Conservation (phyloP, 2,113 vertebrate species). For the Phylloscopus whistleri region DNA sequence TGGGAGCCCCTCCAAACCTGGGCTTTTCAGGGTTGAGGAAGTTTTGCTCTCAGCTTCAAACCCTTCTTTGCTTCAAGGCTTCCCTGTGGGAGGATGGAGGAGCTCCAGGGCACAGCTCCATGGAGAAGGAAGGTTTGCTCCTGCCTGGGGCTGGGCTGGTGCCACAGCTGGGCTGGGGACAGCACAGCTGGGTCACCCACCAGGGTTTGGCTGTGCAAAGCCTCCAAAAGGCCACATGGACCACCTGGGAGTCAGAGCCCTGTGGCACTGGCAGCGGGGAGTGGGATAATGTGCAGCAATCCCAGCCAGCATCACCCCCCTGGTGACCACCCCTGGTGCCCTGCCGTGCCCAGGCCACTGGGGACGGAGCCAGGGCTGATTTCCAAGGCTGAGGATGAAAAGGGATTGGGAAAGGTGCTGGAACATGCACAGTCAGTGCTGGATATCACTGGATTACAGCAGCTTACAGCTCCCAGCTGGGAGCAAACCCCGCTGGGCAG, state of each 20-base stretch:
- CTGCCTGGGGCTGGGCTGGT: not conserved
- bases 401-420: not conserved
- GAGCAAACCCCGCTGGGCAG: not conserved
- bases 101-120: not conserved
- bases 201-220: not conserved
- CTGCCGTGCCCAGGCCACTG: not conserved
- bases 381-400: not conserved
- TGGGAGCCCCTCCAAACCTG: too few species aligned
- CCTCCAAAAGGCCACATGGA: not conserved
- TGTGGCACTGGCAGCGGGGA: not conserved
- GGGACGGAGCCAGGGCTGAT: not conserved
- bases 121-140: not conserved
- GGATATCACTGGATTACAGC: slow-evolving; percentile 2
- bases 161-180: not conserved
- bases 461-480: not conserved
- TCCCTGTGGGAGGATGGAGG: not conserved
- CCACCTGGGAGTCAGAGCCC: not conserved
- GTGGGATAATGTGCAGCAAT: fast-evolving
- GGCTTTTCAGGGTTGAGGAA: too few species aligned
- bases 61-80: too few species aligned
- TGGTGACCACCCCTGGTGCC: not conserved
- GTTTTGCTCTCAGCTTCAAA: too few species aligned
- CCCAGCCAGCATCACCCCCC: fast-evolving
- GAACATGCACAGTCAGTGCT: not conserved
- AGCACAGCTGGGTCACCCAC: not conserved